These are phyloP conservation scores for Acanthornis magna DNA, from an alignment of 2,797 vertebrate species.

Conservation along the genomic window DNA sequence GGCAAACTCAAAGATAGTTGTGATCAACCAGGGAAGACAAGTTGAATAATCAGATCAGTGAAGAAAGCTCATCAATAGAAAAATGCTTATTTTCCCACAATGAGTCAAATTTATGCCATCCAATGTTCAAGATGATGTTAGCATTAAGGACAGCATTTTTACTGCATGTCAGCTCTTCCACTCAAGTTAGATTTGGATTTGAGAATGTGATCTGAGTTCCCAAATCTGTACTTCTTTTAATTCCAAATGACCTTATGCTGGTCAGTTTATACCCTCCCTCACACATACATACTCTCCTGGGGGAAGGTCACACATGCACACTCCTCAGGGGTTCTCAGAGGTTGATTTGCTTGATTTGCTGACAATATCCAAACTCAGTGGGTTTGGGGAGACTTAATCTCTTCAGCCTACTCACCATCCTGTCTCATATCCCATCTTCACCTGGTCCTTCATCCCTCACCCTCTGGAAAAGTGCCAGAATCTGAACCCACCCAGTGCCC, in stretches of 20 bases:
- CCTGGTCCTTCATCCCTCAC: not conserved
- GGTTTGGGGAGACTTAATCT: not conserved
- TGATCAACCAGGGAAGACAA: not conserved
- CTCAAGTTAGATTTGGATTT: not conserved
- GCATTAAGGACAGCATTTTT: not conserved
- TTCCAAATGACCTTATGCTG: not conserved
- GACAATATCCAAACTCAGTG: not conserved
- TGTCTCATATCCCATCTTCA: not conserved
- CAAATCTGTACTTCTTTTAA: not conserved
- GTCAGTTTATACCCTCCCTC: not conserved
- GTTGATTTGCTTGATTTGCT: not conserved
- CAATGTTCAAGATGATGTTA: not conserved
- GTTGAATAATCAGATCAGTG: not conserved
- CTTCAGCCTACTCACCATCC: not conserved
- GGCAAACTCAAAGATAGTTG: not conserved
- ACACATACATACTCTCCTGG: fast-evolving
- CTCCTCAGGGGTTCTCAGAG: not conserved
- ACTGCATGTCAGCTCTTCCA: not conserved
- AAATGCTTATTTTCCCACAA: not conserved
- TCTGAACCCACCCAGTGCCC: not conserved
- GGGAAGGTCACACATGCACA: not conserved
- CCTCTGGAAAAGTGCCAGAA: not conserved
- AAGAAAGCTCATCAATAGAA: not conserved
- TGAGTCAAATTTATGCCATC: not conserved
- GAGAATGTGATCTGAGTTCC: not conserved